Base-by-base conservation (phyloP, 2,888 invertebrate species). In the Xestia sexstrigata region DNA sequence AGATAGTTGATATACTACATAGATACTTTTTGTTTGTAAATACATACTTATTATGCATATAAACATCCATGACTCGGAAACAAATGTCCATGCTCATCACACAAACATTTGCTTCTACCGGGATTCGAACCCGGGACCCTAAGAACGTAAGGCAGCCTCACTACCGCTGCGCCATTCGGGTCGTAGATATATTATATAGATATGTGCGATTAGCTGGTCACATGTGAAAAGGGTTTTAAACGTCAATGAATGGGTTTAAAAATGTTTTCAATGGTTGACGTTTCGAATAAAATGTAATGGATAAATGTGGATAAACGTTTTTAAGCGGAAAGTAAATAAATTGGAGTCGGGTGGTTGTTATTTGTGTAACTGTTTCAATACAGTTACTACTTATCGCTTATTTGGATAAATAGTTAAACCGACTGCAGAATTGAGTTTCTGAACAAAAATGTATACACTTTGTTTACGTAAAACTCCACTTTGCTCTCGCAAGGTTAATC, bases 151-250 rank as follows among this genome's bases (percentile, higher is more conserved):
- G n/a, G n/a, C n/a, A n/a, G n/a, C n/a, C n/a, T n/a, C n/a, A n/a
- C n/a, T n/a, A n/a, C n/a, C n/a, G n/a, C n/a, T n/a, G n/a, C n/a
- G n/a, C n/a, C n/a, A n/a, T n/a, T n/a, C n/a, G n/a, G n/a, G n/a
- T n/a, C n/a, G n/a, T n/a, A n/a, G n/a, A n/a, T n/a, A n/a, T n/a
- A n/a, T n/a, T n/a, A n/a, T n/a, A n/a, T 23, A 49, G 23, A 9
- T 49, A 81, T 52, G 62, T 47, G 62, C 75, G 80, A 83, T 89
- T 84, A 80, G 83, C 71, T 74, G 71, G 78, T 78, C 74, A 68
- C 71, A 62, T 62, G 77, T 78, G 55, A 85, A 79, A 68, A 45
- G 60, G 72, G 52, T 84, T 87, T 73, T 47, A 67, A 58, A 70
- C 62, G 73, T 39, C 73, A 87, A 67, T 81, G 30, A 74, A 68